Evolutionary conservation across 92 coral and sea anemone species (phyloP).

Genomic region (Palythoa caribaeorum): DNA sequence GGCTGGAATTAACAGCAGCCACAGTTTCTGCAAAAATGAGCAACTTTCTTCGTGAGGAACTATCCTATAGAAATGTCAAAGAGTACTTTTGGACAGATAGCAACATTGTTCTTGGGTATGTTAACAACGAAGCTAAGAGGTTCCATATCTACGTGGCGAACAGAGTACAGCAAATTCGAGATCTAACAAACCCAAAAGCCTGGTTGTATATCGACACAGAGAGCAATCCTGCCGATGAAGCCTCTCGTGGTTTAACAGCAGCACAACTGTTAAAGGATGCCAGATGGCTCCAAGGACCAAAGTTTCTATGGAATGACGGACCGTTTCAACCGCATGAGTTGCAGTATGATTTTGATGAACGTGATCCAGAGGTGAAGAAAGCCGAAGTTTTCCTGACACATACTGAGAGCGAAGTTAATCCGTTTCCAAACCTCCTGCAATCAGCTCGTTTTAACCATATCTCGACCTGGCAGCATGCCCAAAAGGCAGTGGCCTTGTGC

Average conservation of each 20-base stretch:
- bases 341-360: slow-evolving; percentile 29
- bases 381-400: slow-evolving; percentile 2
- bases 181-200: background rate
- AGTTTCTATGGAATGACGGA: slow-evolving; percentile 47
- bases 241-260: background rate
- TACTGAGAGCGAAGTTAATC: background rate
- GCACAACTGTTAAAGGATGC: background rate
- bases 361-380: slow-evolving; percentile 53
- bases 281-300: slow-evolving; percentile 1
- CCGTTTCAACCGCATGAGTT: slow-evolving; percentile 10
- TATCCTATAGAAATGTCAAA: background rate
- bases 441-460: background rate
- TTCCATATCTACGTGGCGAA: background rate
- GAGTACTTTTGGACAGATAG: background rate
- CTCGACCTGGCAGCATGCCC: no score
- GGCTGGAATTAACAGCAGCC: slow-evolving; percentile 1
- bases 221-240: background rate
- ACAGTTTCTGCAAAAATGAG: background rate
- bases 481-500: no score
- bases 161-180: background rate
- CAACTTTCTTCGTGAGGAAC: background rate
- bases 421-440: slow-evolving; percentile 18
- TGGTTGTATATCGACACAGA: background rate
- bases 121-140: background rate
- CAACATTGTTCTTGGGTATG: background rate